Percentiles rank a stretch among this genome's conserved stretches.
phyloP scores from a whole-genome alignment of 1,140 invertebrate species.

The Argopecten irradians region DNA sequence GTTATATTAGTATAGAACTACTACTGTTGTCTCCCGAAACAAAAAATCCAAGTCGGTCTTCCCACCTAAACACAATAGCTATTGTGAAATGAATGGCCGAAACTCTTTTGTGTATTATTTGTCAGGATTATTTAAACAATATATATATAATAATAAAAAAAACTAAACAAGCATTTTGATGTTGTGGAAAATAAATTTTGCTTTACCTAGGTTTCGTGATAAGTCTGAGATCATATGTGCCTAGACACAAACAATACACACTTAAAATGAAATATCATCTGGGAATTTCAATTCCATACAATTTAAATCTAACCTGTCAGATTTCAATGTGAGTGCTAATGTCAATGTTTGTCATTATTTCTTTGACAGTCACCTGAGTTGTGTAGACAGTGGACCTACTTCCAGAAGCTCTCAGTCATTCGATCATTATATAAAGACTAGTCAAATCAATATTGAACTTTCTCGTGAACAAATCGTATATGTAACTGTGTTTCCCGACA shows the following conservation, averaged over 20 bases:
- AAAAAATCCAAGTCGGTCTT: too few species aligned
- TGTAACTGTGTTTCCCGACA: too few species aligned
- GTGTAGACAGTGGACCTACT: neutral
- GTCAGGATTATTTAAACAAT: too few species aligned
- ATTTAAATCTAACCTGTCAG: constrained; percentile 1
- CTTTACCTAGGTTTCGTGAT: too few species aligned
- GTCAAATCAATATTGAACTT: neutral
- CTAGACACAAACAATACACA: neutral
- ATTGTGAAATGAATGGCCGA: too few species aligned
- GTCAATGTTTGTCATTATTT: neutral
- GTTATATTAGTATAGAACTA: too few species aligned
- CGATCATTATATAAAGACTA: neutral
- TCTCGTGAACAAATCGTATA: neutral
- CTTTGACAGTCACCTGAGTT: neutral
- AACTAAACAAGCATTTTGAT: too few species aligned
- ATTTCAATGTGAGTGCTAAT: neutral
- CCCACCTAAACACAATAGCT: too few species aligned
- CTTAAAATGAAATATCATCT: neutral
- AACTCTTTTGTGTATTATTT: too few species aligned
- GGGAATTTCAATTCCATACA: neutral
- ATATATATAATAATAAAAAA: too few species aligned
- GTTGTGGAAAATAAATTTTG: too few species aligned
- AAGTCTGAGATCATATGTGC: neutral
- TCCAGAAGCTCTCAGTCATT: neutral
- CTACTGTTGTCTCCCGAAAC: too few species aligned